Percentiles rank a stretch among this genome's conserved stretches.
Conservation (phyloP, 92 coral and sea anemone genomes). For the Scolanthus callimorphus region DNA sequence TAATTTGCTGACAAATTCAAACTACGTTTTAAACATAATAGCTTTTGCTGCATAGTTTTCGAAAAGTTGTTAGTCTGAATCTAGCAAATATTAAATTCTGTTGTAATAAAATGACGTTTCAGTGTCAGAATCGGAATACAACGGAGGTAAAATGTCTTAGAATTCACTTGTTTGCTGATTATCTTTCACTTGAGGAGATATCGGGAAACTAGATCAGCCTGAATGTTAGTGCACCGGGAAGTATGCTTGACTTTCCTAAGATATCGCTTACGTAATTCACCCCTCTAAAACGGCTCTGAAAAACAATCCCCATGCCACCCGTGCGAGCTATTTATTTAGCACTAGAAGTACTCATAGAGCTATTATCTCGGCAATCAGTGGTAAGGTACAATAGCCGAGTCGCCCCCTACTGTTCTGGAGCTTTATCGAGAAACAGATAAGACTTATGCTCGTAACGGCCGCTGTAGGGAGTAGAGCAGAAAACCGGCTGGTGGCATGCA, state of each 20-base stretch:
- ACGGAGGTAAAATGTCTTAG: neutral
- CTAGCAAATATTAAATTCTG: too few species aligned
- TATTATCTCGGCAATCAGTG: neutral
- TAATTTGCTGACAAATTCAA: neutral
- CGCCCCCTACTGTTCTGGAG: constrained; percentile 14
- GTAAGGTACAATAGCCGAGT: constrained; percentile 12
- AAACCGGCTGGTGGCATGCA: neutral
- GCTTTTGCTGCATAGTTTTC: neutral
- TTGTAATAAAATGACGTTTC: too few species aligned
- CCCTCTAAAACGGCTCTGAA: neutral
- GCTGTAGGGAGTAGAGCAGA: neutral
- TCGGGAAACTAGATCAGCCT: neutral
- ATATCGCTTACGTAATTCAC: neutral
- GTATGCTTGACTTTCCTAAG: neutral
- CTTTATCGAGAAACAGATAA: constrained; percentile 18
- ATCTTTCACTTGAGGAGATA: neutral
- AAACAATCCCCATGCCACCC: neutral
- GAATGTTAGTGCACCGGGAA: neutral
- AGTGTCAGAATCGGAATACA: too few species aligned
- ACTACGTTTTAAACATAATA: neutral
- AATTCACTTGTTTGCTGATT: neutral
- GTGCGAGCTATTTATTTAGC: constrained; percentile 3
- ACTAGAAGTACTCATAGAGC: neutral
- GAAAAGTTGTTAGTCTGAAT: neutral
- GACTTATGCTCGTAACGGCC: neutral